Conservation (phyloP, 2,888 invertebrate species). For the Drosophila multiciliata region DNA sequence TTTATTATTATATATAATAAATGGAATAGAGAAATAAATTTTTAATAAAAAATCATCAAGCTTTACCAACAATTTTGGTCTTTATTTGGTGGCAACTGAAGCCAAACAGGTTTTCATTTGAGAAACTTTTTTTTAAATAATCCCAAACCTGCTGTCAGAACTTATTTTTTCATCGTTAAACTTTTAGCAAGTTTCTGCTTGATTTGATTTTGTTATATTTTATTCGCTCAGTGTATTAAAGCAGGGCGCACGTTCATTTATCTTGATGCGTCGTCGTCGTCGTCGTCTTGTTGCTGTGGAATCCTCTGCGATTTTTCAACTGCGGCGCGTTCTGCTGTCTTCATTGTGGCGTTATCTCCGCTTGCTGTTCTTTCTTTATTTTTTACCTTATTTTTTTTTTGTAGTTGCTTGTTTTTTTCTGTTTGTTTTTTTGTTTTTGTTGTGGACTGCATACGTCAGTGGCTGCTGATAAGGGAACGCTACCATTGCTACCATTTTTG, state of each 20-base stretch:
- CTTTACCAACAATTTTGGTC: fast-evolving
- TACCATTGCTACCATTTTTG: slow-evolving; percentile 77
- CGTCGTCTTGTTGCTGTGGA: slow-evolving; percentile 30
- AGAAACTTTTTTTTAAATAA: background rate
- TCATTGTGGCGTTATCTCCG: slow-evolving; percentile 77
- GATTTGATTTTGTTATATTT: background rate
- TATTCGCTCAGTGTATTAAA: slow-evolving; percentile 12
- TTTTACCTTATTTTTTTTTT: slow-evolving; percentile 31
- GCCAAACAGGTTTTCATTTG: background rate
- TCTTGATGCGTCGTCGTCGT: slow-evolving; percentile 63
- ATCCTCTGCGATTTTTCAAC: slow-evolving; percentile 70
- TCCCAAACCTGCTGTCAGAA: background rate
- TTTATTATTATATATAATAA: no score
- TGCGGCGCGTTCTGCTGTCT: slow-evolving; percentile 80
- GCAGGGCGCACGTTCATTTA: slow-evolving; percentile 69
- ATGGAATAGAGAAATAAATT: background rate
- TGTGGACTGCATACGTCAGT: slow-evolving; percentile 70
- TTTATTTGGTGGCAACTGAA: background rate
- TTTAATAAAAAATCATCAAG: background rate
- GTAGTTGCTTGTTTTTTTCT: slow-evolving; percentile 8
- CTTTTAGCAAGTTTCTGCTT: background rate
- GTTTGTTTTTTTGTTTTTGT: slow-evolving; percentile 1
- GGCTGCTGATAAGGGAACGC: slow-evolving; percentile 74
- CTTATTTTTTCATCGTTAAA: background rate
- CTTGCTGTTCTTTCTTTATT: slow-evolving; percentile 40